phyloP scores from a whole-genome alignment of 2,888 invertebrate species.

The Ophion ventricosus region DNA sequence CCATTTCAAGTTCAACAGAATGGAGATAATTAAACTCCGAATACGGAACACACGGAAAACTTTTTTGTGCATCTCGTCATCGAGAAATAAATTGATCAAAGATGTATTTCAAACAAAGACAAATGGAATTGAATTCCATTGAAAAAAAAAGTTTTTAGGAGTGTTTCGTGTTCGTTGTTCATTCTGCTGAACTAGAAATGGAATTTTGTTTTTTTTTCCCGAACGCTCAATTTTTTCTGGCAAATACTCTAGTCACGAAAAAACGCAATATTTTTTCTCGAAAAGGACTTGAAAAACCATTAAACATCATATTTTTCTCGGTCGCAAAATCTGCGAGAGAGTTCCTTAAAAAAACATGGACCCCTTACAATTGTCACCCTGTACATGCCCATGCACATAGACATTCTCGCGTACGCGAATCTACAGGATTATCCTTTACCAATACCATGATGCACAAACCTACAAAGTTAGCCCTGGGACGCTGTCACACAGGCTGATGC shows the following conservation, averaged over 20 bases:
- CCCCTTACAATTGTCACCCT: not conserved
- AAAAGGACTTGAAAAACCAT: no score
- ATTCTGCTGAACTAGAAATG: not conserved
- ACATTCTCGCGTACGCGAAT: constrained; percentile 9
- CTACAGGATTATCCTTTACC: constrained; percentile 51
- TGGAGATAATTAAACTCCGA: no score
- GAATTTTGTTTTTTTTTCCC: not conserved
- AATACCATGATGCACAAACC: constrained; percentile 26
- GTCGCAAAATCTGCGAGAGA: no score
- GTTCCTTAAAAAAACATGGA: not conserved
- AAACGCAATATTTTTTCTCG: no score
- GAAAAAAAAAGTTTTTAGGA: not conserved
- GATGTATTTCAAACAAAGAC: not conserved
- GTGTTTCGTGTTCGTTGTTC: not conserved
- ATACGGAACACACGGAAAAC: no score
- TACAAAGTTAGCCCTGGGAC: constrained; percentile 20
- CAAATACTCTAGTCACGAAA: no score
- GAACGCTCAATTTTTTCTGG: no score
- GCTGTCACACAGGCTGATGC: constrained; percentile 50
- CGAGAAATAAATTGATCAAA: no score
- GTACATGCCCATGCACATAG: not conserved
- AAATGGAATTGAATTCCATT: not conserved
- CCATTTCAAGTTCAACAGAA: no score
- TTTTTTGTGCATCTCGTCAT: no score
- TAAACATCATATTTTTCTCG: no score